Percentiles rank a stretch among this genome's conserved stretches.
Evolutionary conservation across 2,797 vertebrate genomes (phyloP).

Genomic region (Ptychadena robeensis): DNA sequence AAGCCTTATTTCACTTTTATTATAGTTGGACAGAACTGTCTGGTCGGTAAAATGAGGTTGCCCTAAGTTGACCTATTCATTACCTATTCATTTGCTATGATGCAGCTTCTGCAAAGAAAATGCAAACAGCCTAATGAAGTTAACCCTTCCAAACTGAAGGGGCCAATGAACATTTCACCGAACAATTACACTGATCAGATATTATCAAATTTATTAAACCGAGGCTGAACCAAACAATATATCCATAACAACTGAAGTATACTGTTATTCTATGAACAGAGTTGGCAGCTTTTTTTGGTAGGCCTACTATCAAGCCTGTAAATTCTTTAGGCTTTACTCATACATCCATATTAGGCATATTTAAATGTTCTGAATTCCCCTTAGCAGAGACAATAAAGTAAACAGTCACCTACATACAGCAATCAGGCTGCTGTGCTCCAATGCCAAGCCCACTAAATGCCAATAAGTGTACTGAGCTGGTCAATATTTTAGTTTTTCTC

Average conservation of each 20-base stretch:
- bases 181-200: neutral
- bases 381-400: neutral
- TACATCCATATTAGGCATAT: too few species aligned
- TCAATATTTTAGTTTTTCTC: too few species aligned
- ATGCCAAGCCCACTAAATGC: too few species aligned
- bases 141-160: conserved; percentile 54
- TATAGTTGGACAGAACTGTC: conserved; percentile 63
- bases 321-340: neutral
- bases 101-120: conserved; percentile 69
- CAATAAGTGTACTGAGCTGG: too few species aligned
- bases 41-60: conserved; percentile 66
- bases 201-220: conserved; percentile 10
- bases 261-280: neutral
- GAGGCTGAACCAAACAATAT: neutral
- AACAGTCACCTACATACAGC: neutral
- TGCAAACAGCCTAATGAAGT: conserved; percentile 67
- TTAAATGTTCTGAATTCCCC: neutral
- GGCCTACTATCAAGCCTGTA: neutral
- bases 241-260: neutral
- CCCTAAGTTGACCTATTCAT: conserved; percentile 70
- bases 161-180: neutral
- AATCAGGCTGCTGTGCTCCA: neutral
- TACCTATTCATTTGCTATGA: conserved; percentile 73
- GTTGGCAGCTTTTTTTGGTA: neutral
- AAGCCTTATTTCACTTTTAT: conserved; percentile 60